phyloP scores from a whole-genome alignment of 2,888 invertebrate genomes.

The Polietes domitor region DNA sequence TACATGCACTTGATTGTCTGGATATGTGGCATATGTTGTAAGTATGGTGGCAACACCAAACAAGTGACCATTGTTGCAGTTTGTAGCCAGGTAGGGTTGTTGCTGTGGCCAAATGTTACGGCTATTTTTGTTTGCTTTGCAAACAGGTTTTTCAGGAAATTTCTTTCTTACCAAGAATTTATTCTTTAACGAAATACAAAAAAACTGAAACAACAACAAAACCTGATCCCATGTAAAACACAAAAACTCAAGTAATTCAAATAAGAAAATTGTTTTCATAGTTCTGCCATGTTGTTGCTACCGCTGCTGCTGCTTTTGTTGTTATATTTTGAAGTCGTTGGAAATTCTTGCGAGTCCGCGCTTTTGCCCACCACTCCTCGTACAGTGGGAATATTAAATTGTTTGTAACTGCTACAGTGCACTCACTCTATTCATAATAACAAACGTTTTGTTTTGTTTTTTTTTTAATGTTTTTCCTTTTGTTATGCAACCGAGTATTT shows the following conservation, averaged over 20 bases:
- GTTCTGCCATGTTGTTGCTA: neutral
- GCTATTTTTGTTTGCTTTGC: neutral
- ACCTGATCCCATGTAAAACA: conserved; percentile 9
- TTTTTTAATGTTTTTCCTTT: neutral
- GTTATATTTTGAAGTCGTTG: no score
- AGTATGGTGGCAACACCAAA: conserved; percentile 8
- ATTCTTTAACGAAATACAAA: conserved; percentile 11
- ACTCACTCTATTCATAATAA: neutral
- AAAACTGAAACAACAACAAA: neutral
- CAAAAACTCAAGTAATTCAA: conserved; percentile 7
- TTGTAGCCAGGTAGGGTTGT: neutral
- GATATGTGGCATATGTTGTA: conserved; percentile 3
- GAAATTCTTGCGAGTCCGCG: neutral
- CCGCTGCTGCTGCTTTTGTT: no score
- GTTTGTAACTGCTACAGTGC: neutral
- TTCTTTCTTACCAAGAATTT: conserved; percentile 13
- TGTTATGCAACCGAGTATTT: neutral
- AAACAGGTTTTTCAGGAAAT: conserved; percentile 23
- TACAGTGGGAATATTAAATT: neutral
- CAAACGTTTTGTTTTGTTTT: neutral
- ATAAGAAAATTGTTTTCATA: conserved; percentile 21
- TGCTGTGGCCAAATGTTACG: no score
- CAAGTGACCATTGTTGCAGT: conserved; percentile 6
- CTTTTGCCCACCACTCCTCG: neutral
- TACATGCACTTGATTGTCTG: no score